Percentiles rank a stretch among this genome's conserved stretches.
phyloP scores from a whole-genome alignment of 2,888 invertebrate species.

The Sminthurinus aureus region DNA sequence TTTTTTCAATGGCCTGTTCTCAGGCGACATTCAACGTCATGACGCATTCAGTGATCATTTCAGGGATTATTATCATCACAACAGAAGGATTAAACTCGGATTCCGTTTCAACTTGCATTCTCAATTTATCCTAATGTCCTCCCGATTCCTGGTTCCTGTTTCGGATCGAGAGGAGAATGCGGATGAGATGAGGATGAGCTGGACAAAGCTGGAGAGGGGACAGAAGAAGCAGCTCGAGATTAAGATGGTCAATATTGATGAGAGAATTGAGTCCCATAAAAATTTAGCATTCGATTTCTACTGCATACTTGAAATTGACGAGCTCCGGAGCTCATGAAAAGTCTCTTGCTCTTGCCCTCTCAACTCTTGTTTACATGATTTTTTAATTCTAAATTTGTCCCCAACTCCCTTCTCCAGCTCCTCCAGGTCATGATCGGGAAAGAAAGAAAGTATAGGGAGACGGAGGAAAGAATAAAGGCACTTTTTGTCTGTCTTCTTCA shows the following conservation, averaged over 20 bases:
- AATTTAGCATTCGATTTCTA: not conserved
- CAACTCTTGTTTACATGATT: not conserved
- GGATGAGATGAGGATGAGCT: not conserved
- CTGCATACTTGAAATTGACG: not conserved
- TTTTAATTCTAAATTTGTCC: not conserved
- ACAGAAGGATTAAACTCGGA: conserved; percentile 19
- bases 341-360: conserved; percentile 13
- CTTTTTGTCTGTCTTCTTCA: not conserved
- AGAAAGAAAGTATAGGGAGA: not conserved
- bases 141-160: too few species aligned
- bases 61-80: conserved; percentile 35
- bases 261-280: not conserved
- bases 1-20: conserved; percentile 17
- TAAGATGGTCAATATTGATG: conserved; percentile 9
- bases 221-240: conserved; percentile 6
- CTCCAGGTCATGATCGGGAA: not conserved
- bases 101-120: not conserved
- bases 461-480: not conserved
- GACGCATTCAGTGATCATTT: too few species aligned
- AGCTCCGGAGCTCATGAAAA: not conserved
- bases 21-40: conserved; percentile 22
- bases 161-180: too few species aligned
- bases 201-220: not conserved
- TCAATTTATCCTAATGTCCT: not conserved
- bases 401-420: not conserved